Conservation (phyloP, 2,797 vertebrate species). For the Syndactyla subalaris region DNA sequence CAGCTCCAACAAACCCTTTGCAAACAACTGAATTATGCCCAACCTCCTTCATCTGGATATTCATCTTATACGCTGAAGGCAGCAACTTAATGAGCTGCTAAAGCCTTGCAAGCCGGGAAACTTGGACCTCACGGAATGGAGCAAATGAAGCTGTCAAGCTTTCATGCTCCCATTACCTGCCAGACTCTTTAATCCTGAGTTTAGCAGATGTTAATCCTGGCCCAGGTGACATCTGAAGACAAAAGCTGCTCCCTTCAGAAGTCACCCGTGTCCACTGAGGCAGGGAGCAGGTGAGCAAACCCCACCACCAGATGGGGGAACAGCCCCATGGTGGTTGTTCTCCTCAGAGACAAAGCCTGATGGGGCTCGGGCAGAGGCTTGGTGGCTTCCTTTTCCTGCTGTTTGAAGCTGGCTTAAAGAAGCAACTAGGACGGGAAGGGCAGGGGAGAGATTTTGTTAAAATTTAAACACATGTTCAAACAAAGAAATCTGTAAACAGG, state of each 20-base stretch:
- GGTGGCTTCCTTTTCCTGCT: neutral
- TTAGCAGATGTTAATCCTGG: neutral
- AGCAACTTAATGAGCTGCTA: neutral
- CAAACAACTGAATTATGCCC: neutral
- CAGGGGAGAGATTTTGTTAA: neutral
- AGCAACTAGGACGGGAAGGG: neutral
- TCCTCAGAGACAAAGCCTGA: accelerated
- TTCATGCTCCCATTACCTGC: neutral
- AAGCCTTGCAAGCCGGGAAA: accelerated
- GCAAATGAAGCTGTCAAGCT: neutral
- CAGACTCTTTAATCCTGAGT: neutral
- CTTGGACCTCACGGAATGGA: accelerated
- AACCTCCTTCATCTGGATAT: accelerated
- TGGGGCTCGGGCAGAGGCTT: neutral
- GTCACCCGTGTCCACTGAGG: accelerated
- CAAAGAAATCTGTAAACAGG: neutral
- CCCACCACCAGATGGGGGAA: accelerated
- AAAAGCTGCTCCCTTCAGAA: neutral
- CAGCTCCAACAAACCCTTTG: neutral
- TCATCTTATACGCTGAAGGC: neutral
- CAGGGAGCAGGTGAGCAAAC: neutral
- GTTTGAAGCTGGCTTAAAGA: neutral
- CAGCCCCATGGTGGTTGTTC: accelerated
- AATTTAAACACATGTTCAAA: neutral
- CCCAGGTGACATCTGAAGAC: neutral